These are phyloP conservation scores for Cichladusa arquata DNA, from an alignment of 2,113 vertebrate genomes.

Conservation along the genomic window DNA sequence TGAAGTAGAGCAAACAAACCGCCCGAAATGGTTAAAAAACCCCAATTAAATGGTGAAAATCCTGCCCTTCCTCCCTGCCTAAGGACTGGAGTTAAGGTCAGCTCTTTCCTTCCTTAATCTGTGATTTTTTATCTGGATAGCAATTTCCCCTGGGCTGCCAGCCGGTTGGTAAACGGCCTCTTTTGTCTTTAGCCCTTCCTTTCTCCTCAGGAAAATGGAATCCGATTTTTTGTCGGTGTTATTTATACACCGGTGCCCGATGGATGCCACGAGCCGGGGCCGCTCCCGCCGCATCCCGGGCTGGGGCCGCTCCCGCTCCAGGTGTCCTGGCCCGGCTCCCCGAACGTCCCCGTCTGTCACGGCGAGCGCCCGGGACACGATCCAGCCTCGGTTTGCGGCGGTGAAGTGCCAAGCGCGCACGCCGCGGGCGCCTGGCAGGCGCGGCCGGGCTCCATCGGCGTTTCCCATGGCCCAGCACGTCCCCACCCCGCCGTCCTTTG, in stretches of 20 bases:
- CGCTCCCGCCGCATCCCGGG: background rate
- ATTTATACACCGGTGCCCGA: rapidly evolving
- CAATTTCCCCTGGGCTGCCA: constrained; percentile 32
- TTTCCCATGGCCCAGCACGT: background rate
- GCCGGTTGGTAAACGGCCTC: background rate
- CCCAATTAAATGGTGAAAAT: constrained; percentile 13
- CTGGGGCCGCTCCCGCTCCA: rapidly evolving
- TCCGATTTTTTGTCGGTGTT: background rate
- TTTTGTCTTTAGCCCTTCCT: constrained; percentile 49
- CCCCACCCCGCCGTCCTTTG: rapidly evolving
- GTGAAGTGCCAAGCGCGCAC: background rate
- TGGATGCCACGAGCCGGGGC: rapidly evolving
- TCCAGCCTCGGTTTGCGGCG: background rate
- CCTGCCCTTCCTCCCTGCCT: background rate
- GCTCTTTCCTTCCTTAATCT: constrained; percentile 9
- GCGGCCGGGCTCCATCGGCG: rapidly evolving
- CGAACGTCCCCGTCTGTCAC: background rate
- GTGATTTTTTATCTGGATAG: constrained; percentile 11
- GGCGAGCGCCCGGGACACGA: background rate
- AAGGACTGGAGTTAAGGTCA: background rate
- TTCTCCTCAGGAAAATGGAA: constrained; percentile 7
- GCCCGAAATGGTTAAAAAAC: background rate
- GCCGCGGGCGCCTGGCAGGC: constrained; percentile 8
- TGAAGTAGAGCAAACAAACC: background rate
- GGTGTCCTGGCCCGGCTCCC: background rate